Conservation (phyloP, 2,888 invertebrate genomes). For the Cerceris rybyensis region DNA sequence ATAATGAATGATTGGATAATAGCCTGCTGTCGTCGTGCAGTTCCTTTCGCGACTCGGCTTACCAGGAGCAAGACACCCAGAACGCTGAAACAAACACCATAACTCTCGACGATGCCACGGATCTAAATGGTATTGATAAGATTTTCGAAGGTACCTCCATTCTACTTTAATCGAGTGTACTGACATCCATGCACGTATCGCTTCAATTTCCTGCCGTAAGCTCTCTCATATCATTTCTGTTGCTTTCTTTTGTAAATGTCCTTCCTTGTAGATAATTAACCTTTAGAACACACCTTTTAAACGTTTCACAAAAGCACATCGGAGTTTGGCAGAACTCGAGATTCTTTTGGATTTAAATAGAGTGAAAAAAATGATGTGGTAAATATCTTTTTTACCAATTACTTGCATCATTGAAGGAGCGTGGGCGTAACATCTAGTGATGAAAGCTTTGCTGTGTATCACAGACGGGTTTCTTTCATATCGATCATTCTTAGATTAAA, state of each 20-base stretch:
- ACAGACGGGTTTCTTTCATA: too few relatives aligned
- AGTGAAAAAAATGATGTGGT: too few relatives aligned
- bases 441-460: too few relatives aligned
- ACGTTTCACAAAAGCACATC: too few relatives aligned
- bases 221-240: conserved; percentile 40
- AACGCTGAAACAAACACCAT: conserved; percentile 82
- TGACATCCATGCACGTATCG: conserved; percentile 66
- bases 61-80: conserved; percentile 86
- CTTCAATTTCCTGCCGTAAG: conserved; percentile 57
- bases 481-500: too few relatives aligned
- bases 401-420: too few relatives aligned
- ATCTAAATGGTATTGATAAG: conserved; percentile 84
- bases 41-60: conserved; percentile 93
- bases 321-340: too few relatives aligned
- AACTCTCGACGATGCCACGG: conserved; percentile 83
- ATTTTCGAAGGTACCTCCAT: conserved; percentile 83
- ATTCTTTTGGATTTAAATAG: too few relatives aligned
- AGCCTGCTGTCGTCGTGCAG: conserved; percentile 92
- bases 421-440: too few relatives aligned
- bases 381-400: too few relatives aligned
- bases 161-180: conserved; percentile 82
- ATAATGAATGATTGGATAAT: conserved; percentile 75
- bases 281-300: too few relatives aligned
- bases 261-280: conserved; percentile 4
- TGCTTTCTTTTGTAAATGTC: conserved; percentile 27